phyloP scores from a whole-genome alignment of 2,888 invertebrate species.

The Diaphora mendica region DNA sequence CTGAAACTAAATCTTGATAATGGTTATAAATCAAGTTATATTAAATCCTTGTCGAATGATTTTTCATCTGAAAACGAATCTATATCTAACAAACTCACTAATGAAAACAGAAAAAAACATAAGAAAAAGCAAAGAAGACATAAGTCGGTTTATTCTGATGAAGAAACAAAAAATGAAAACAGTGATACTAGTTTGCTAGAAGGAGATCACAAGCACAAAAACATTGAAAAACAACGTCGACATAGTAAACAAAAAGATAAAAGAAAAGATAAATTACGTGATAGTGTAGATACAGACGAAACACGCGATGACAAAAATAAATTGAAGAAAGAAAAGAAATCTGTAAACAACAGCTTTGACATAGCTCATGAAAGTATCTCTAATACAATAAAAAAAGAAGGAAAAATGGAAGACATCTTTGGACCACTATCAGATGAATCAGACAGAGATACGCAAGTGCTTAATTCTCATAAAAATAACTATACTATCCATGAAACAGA shows the following conservation, averaged over 20 bases:
- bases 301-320: conserved; percentile 85
- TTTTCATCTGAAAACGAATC: conserved; percentile 83
- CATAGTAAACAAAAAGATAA: conserved; percentile 87
- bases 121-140: conserved; percentile 94
- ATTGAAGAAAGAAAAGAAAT: conserved; percentile 86
- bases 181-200: conserved; percentile 61
- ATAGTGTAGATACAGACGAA: conserved; percentile 80
- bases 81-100: conserved; percentile 71
- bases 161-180: conserved; percentile 78
- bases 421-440: conserved; percentile 93
- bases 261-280: conserved; percentile 86
- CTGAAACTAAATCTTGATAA: conserved; percentile 71
- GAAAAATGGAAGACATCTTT: conserved; percentile 95
- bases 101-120: conserved; percentile 90
- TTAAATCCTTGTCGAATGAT: conserved; percentile 72
- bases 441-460: conserved; percentile 67
- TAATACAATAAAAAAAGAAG: conserved; percentile 87
- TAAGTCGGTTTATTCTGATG: conserved; percentile 88
- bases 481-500: conserved; percentile 61
- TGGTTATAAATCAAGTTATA: conserved; percentile 68
- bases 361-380: conserved; percentile 60
- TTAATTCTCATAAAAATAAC: conserved; percentile 62
- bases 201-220: conserved; percentile 73
- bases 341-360: conserved; percentile 63
- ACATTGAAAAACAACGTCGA: conserved; percentile 83